phyloP scores from a whole-genome alignment of 1,140 invertebrate species.

The Melanaphis sacchari region DNA sequence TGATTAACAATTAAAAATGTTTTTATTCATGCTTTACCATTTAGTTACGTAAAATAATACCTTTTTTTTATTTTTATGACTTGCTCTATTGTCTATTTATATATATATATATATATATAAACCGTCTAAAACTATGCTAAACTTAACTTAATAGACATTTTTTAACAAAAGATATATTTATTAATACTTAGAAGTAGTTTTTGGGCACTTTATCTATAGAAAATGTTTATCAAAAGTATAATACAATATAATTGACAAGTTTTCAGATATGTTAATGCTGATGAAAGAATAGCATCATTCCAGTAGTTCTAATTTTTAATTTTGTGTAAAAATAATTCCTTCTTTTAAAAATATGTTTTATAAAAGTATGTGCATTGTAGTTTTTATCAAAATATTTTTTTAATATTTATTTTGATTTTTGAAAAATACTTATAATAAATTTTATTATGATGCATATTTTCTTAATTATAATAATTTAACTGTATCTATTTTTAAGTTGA shows the following conservation, averaged over 20 bases:
- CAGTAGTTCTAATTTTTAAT: background rate
- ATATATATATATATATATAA: no score
- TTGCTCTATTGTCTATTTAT: background rate
- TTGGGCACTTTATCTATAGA: background rate
- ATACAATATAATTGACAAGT: background rate
- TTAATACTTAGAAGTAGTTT: background rate
- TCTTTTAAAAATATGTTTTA: background rate
- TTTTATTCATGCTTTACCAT: background rate
- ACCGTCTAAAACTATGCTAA: no score
- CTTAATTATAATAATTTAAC: no score
- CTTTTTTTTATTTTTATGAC: background rate
- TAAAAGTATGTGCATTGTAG: background rate
- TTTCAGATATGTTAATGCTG: background rate
- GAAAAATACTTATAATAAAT: no score
- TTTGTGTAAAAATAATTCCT: background rate
- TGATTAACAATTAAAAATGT: no score
- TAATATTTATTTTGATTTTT: background rate
- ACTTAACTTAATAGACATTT: background rate
- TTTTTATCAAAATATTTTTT: background rate
- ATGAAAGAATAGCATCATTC: no score
- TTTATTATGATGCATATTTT: no score
- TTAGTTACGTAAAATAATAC: background rate
- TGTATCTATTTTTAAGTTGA: background rate
- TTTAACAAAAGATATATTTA: background rate
- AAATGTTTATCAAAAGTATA: no score